These are phyloP conservation scores for Passer domesticus DNA, from an alignment of 2,113 vertebrate genomes.

Conservation along the genomic window DNA sequence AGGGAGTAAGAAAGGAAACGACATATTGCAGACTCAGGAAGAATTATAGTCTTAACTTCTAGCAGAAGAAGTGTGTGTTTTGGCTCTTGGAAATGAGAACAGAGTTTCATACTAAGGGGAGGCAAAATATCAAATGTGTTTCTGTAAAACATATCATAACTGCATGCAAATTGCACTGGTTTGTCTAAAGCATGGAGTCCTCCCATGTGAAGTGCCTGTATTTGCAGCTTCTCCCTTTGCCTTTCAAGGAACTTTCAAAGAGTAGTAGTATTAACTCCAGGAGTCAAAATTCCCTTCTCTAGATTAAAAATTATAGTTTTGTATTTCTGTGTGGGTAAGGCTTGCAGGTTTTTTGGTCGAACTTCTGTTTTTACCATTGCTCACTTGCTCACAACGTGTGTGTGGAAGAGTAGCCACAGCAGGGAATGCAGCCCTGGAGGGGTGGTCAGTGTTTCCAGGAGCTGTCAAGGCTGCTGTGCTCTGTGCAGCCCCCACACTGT, in stretches of 20 bases:
- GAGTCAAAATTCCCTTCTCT: not conserved
- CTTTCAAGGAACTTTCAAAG: not conserved
- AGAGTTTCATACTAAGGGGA: not conserved
- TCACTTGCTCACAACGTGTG: accelerated
- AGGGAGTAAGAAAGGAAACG: not conserved
- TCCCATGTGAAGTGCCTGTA: not conserved
- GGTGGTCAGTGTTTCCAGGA: not conserved
- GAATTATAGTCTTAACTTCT: slow-evolving; percentile 20
- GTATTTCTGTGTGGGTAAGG: not conserved
- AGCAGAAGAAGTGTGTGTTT: slow-evolving; percentile 19
- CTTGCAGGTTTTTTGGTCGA: not conserved
- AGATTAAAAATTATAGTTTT: not conserved
- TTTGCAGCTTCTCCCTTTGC: not conserved
- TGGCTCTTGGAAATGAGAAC: slow-evolving; percentile 27
- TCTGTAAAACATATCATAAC: slow-evolving; percentile 25
- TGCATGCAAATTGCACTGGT: not conserved
- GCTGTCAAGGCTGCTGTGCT: not conserved
- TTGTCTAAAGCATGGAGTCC: not conserved
- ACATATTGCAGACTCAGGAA: not conserved
- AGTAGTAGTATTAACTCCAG: not conserved
- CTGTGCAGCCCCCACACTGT: not conserved
- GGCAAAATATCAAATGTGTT: slow-evolving; percentile 25
- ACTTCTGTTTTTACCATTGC: not conserved
- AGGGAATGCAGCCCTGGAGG: not conserved
- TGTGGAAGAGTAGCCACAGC: not conserved